phyloP scores from a whole-genome alignment of 2,797 vertebrate genomes.

The Chiroxiphia lanceolata region DNA sequence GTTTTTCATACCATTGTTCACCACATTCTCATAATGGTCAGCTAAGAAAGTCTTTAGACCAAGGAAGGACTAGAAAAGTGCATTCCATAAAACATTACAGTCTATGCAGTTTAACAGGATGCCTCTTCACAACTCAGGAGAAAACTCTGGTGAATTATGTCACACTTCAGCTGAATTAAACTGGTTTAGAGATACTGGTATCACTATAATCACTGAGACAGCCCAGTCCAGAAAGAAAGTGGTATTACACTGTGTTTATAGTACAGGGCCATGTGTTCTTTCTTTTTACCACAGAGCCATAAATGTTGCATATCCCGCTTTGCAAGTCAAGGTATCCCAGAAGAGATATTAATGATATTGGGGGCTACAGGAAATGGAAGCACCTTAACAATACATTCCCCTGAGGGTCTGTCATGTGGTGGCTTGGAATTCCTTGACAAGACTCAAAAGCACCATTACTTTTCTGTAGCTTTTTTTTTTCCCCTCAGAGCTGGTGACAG shows the following conservation, averaged over 20 bases:
- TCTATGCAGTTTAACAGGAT: not conserved
- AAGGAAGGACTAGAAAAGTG: not conserved
- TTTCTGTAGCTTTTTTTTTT: not conserved
- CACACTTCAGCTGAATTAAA: not conserved
- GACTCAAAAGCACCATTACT: constrained; percentile 25
- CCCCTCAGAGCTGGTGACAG: not conserved
- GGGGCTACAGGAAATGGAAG: constrained; percentile 42
- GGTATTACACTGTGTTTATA: not conserved
- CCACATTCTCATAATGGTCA: constrained; percentile 9
- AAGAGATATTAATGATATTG: constrained; percentile 32
- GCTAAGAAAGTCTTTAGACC: not conserved
- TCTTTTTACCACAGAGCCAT: constrained; percentile 10
- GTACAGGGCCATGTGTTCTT: constrained; percentile 6
- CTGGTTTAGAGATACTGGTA: not conserved
- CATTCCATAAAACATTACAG: not conserved
- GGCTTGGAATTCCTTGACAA: constrained; percentile 30
- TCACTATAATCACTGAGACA: not conserved
- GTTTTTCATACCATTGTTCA: constrained; percentile 28
- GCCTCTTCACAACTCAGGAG: not conserved
- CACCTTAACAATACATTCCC: constrained; percentile 1
- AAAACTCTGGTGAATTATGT: not conserved
- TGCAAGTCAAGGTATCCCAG: constrained; percentile 12
- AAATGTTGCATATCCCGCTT: constrained; percentile 27
- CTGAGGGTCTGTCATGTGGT: not conserved
- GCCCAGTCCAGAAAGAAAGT: not conserved